Conservation (phyloP, 2,888 invertebrate genomes). For the Cyrtodaria siliqua region DNA sequence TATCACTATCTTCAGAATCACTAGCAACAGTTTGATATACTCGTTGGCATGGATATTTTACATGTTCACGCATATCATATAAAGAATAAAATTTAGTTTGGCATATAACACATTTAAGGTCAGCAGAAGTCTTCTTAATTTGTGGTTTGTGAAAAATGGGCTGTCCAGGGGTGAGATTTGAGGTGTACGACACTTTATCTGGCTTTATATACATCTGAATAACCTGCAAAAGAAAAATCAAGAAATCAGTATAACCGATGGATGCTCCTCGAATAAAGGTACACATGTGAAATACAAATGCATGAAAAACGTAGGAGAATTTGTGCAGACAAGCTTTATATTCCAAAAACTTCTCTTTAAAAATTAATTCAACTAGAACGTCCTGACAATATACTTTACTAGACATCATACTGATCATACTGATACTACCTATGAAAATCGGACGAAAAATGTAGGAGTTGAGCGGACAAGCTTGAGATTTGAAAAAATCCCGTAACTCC, state of each 20-base stretch:
- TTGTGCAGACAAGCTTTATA: no score
- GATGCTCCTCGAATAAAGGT: no score
- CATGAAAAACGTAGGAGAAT: no score
- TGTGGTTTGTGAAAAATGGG: conserved; percentile 53
- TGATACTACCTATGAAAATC: no score
- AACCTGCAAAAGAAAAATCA: conserved; percentile 37
- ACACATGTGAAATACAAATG: no score
- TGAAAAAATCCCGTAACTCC: no score
- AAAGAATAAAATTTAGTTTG: conserved; percentile 69
- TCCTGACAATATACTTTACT: no score
- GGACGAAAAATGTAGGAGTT: no score
- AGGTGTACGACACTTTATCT: conserved; percentile 51
- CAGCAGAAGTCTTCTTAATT: conserved; percentile 54
- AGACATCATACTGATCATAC: no score
- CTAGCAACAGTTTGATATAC: conserved; percentile 20
- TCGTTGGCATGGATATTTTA: conserved; percentile 73
- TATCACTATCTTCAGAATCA: conserved; percentile 30
- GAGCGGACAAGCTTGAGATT: no score
- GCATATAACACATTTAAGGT: conserved; percentile 75
- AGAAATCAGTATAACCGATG: neutral
- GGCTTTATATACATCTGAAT: conserved; percentile 60
- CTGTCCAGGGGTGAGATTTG: conserved; percentile 49
- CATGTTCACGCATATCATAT: conserved; percentile 76
- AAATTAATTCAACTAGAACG: neutral
- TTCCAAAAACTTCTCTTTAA: neutral